Evolutionary conservation across 2,888 invertebrate species (phyloP).

Genomic region (Cephus rjabovi): DNA sequence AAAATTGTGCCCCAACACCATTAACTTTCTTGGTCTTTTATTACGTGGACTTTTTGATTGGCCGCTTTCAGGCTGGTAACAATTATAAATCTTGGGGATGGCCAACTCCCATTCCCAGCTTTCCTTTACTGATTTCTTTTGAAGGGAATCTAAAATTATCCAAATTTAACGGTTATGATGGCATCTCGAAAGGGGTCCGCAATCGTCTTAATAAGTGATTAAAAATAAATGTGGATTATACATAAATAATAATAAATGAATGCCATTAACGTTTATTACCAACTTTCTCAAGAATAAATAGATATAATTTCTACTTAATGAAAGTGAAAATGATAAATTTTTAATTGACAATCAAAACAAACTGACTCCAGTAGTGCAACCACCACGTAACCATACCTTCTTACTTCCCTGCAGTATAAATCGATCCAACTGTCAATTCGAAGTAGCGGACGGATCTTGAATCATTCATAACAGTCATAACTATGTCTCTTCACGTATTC

Average conservation of each 20-base stretch:
- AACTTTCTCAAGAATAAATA: neutral
- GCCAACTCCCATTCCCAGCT: neutral
- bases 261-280: neutral
- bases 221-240: neutral
- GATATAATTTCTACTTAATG: neutral
- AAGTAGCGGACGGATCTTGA: neutral
- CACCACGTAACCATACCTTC: neutral
- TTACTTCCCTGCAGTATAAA: neutral
- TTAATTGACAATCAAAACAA: neutral
- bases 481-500: neutral
- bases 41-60: conserved; percentile 19
- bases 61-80: conserved; percentile 13
- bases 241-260: neutral
- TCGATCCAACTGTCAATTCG: neutral
- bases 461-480: neutral
- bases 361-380: neutral
- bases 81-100: conserved; percentile 30
- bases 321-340: neutral
- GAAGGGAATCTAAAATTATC: neutral
- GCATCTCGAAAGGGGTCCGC: neutral
- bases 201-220: neutral
- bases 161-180: neutral
- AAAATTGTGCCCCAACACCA: conserved; percentile 30
- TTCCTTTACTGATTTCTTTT: neutral
- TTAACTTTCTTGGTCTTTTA: conserved; percentile 40